Percentiles rank a stretch among this genome's conserved stretches.
Evolutionary conservation across 2,888 invertebrate genomes (phyloP).

Genomic region (Rhamphomyia laevipes): DNA sequence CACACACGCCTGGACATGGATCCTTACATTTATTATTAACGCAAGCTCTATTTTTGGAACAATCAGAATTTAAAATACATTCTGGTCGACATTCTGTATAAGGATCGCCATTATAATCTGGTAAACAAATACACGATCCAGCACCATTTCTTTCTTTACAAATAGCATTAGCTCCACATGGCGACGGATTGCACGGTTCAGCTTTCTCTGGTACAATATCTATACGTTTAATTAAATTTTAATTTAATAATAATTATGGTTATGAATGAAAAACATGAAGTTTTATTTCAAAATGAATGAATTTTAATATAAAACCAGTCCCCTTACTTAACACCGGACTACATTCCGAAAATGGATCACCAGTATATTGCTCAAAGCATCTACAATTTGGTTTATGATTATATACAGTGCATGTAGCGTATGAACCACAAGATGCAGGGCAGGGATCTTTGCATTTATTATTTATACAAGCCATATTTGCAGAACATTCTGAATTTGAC

Average conservation of each 20-base stretch:
- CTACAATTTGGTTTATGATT: conserved; percentile 76
- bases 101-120: conserved; percentile 78
- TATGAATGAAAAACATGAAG: no score
- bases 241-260: neutral
- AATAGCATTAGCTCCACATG: conserved; percentile 74
- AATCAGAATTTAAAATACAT: conserved; percentile 75
- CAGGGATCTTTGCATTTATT: conserved; percentile 76
- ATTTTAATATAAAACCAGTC: no score
- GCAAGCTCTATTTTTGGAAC: conserved; percentile 63
- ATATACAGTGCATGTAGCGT: conserved; percentile 65
- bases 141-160: conserved; percentile 74
- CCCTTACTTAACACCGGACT: conserved; percentile 43
- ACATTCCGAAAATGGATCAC: conserved; percentile 76
- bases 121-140: conserved; percentile 69
- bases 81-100: conserved; percentile 76
- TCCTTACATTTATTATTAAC: conserved; percentile 74
- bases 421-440: conserved; percentile 69
- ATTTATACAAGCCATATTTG: conserved; percentile 70
- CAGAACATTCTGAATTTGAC: conserved; percentile 72
- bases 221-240: conserved; percentile 9
- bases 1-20: conserved; percentile 74
- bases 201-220: conserved; percentile 45
- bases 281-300: no score
- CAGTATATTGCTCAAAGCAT: conserved; percentile 66
- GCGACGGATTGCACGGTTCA: conserved; percentile 74